A percentile compares a stretch with the other conserved stretches of the same genome.
Evolutionary conservation across 2,888 invertebrate genomes (phyloP).

Genomic region (Blastobasis adustella): DNA sequence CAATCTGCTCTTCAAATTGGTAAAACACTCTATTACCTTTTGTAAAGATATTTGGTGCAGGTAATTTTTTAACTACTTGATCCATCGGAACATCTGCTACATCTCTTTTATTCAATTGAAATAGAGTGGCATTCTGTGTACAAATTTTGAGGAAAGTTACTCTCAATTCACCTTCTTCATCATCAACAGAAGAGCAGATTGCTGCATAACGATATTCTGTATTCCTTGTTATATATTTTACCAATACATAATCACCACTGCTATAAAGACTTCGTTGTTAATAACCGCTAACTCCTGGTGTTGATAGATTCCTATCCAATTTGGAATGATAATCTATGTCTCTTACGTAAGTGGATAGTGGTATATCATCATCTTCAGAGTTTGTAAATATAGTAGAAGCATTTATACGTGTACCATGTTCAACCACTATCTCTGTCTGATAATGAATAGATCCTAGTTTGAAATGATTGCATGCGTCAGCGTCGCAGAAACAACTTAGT

Average conservation of each 20-base stretch:
- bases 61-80: conserved; percentile 13
- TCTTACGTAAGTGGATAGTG: conserved; percentile 3
- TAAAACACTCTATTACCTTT: background rate
- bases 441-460: conserved; percentile 4
- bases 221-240: conserved; percentile 5
- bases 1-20: background rate
- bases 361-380: conserved; percentile 10
- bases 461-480: conserved; percentile 7
- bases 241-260: conserved; percentile 8
- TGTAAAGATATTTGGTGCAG: conserved; percentile 1
- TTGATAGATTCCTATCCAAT: conserved; percentile 3
- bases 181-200: conserved; percentile 9
- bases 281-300: background rate
- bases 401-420: conserved; percentile 2
- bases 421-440: conserved; percentile 1
- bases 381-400: conserved; percentile 4
- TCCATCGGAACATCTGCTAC: conserved; percentile 12
- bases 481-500: conserved; percentile 20
- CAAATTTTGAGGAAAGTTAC: conserved; percentile 15
- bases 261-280: conserved; percentile 1
- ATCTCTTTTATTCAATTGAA: conserved; percentile 14
- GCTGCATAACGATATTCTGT: conserved; percentile 13
- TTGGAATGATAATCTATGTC: conserved; percentile 3
- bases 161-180: conserved; percentile 11
- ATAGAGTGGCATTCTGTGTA: conserved; percentile 9